Conservation (phyloP, 2,113 vertebrate species). For the Hyperoodon ampullatus region DNA sequence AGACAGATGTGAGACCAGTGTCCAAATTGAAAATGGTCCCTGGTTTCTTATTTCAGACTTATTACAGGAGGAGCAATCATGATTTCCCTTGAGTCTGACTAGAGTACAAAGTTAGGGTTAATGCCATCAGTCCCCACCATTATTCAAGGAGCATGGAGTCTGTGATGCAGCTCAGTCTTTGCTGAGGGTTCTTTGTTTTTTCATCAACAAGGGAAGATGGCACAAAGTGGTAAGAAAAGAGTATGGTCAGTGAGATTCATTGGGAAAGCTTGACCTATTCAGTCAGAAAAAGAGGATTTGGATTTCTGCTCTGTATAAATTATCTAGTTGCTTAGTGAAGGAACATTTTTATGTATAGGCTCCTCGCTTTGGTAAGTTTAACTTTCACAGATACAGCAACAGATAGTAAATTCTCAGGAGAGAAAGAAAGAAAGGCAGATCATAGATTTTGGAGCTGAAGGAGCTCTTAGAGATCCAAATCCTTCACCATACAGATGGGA, state of each 20-base stretch:
- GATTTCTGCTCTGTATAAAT: neutral
- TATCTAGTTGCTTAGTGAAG: conserved; percentile 1
- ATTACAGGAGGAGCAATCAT: neutral
- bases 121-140: neutral
- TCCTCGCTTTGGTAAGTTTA: conserved; percentile 31
- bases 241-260: neutral
- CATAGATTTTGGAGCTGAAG: neutral
- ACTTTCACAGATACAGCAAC: neutral
- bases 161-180: neutral
- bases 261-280: neutral
- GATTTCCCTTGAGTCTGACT: neutral
- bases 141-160: neutral
- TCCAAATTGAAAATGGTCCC: neutral
- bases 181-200: neutral
- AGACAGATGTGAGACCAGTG: neutral
- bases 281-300: neutral
- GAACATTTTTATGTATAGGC: neutral
- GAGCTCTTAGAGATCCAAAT: neutral
- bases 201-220: neutral
- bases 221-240: neutral
- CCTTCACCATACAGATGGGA: neutral
- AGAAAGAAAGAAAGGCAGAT: neutral
- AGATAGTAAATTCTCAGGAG: neutral
- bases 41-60: conserved; percentile 36
- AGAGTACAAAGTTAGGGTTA: conserved; percentile 24